Percentiles rank a stretch among this genome's conserved stretches.
These are phyloP conservation scores for Pteromalus puparum DNA, from an alignment of 1,140 invertebrate species.

Conservation along the genomic window DNA sequence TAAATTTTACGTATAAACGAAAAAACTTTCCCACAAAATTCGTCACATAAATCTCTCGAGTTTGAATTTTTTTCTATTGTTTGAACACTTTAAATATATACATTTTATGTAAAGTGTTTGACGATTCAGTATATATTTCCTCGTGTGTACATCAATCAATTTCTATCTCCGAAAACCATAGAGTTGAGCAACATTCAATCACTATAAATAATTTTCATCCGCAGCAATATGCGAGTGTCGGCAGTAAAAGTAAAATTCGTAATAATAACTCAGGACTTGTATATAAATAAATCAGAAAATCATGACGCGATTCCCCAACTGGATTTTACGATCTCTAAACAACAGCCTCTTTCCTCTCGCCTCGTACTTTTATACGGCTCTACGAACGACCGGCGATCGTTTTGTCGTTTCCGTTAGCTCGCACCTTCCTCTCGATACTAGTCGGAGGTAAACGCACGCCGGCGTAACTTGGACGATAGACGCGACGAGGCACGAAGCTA, in stretches of 20 bases:
- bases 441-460: not conserved
- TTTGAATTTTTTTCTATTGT: too few relatives aligned
- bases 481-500: not conserved
- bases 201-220: too few relatives aligned
- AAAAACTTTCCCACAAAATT: conserved; percentile 17
- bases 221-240: too few relatives aligned
- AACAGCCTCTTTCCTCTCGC: not conserved
- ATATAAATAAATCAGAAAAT: not conserved
- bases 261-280: not conserved
- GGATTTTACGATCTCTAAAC: not conserved
- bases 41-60: too few relatives aligned
- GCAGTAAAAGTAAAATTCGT: not conserved
- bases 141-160: not conserved
- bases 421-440: not conserved
- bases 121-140: too few relatives aligned
- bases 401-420: conserved; percentile 12
- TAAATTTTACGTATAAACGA: not conserved
- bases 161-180: too few relatives aligned
- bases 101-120: too few relatives aligned
- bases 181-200: not conserved
- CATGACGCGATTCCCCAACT: not conserved
- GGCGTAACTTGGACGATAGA: not conserved
- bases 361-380: not conserved
- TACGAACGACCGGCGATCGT: not conserved
- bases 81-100: not conserved